Evolutionary conservation across 2,797 vertebrate genomes (phyloP), one percentile per base, ranked within the genome.

Genomic region (Choloepus didactylus): DNA sequence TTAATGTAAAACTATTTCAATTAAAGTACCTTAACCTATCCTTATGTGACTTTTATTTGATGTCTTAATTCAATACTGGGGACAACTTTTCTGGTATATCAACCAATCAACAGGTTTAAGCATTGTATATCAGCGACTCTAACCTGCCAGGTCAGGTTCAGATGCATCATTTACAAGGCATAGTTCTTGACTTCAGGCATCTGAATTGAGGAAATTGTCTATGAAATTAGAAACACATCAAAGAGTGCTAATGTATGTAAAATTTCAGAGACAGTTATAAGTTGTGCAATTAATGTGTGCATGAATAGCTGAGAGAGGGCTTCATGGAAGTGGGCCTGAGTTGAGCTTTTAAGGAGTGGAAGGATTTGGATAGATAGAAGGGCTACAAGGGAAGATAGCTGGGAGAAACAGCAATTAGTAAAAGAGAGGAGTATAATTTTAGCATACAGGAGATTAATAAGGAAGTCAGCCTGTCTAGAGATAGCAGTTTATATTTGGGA

Each of bases 151-250:
- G 12, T 54, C 41, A 93, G 15, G 56, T 66, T 82, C 73, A 31
- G 66, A 70, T n/a, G 64, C 14, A 29, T 35, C n/a, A 54, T 46
- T 56, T 90, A 49, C 23, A 88, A 81, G 25, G 54, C 8, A 16
- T 46, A 46, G 49, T 66, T 91, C 49, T 82, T 91, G 19, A 82
- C 38, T 89, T 54, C 16, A 73, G 35, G 11, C n/a, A 46, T 88
- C 84, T 93, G 38, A 87, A 38, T 27, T 31, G 54, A 94, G 35
- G 56, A 77, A 49, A 85, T 14, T 49, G 70, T 64, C 72, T 79
- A n/a, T 93, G 73, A 77, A 93, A 94, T 77, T 77, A 77, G 29
- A 72, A 86, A 86, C 12, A 84, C 67, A 94, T 75, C 25, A 87
- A 35, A 89, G 49, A 49, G 16, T 51, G 44, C 38, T 60, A 10